Evolutionary conservation across 2,113 vertebrate genomes (phyloP).

Genomic region (Emydura subglobosa): DNA sequence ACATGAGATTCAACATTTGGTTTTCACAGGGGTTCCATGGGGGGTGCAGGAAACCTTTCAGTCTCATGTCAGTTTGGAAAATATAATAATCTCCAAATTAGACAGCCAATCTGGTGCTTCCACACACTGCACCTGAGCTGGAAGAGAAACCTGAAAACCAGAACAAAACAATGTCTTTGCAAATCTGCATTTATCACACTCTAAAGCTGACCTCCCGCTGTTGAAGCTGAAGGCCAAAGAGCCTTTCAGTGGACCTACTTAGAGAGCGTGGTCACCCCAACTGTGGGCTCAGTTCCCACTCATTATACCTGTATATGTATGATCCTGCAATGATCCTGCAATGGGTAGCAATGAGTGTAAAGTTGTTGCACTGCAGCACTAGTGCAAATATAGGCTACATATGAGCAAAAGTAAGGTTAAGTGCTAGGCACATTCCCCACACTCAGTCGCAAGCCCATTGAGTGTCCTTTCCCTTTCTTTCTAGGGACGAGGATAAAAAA

Average conservation of each 20-base stretch:
- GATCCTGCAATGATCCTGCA: not conserved
- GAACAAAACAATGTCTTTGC: not conserved
- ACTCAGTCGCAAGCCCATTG: not conserved
- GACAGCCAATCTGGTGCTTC: slow-evolving; percentile 29
- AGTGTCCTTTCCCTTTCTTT: not conserved
- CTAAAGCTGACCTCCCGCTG: not conserved
- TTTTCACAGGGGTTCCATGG: slow-evolving; percentile 53
- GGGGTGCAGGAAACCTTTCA: slow-evolving; percentile 37
- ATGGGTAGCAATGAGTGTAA: not conserved
- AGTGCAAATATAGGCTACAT: not conserved
- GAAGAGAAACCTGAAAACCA: not conserved
- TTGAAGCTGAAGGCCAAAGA: not conserved
- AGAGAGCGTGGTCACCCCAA: not conserved
- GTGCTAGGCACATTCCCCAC: not conserved
- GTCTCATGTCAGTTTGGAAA: slow-evolving; percentile 51
- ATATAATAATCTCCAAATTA: slow-evolving; percentile 24
- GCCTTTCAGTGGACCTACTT: not conserved
- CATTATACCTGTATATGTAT: not conserved
- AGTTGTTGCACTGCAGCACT: not conserved
- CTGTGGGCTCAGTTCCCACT: not conserved
- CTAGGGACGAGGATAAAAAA: not conserved
- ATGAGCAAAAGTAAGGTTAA: not conserved
- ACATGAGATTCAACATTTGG: slow-evolving; percentile 47
- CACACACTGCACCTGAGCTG: not conserved
- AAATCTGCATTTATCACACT: not conserved